Percentiles rank a stretch among this genome's conserved stretches.
These are phyloP conservation scores for Zygothrica quintamaculata DNA, from an alignment of 2,888 invertebrate species.

Conservation along the genomic window DNA sequence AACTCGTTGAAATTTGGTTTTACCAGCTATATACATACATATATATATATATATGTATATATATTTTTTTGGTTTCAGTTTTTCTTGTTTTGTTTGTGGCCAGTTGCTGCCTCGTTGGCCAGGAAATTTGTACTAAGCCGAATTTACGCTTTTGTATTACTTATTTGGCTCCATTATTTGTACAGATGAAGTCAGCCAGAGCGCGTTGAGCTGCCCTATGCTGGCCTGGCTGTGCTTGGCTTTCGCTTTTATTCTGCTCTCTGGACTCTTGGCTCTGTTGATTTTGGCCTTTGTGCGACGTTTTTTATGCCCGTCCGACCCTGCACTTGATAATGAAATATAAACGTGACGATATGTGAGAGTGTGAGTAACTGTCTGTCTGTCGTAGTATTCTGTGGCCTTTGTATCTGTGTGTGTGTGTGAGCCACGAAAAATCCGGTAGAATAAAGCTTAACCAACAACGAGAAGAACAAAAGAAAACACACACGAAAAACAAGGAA, in stretches of 20 bases:
- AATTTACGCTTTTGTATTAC: slow-evolving; percentile 76
- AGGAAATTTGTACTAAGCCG: slow-evolving; percentile 70
- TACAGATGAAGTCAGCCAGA: slow-evolving; percentile 56
- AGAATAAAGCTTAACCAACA: slow-evolving; percentile 50
- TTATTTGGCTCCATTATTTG: slow-evolving; percentile 75
- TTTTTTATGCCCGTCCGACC: slow-evolving; percentile 57
- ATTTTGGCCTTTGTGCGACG: slow-evolving; percentile 62
- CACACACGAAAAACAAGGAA: slow-evolving; percentile 30
- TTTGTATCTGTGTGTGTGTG: slow-evolving; percentile 23
- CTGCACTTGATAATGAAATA: slow-evolving; percentile 74
- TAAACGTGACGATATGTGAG: slow-evolving; percentile 61
- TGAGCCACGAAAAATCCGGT: slow-evolving; percentile 41
- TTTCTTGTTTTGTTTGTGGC: slow-evolving; percentile 12
- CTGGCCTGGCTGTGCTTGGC: slow-evolving; percentile 33
- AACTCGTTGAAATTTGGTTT: slow-evolving; percentile 49
- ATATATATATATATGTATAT: no score
- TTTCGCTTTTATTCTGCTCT: slow-evolving; percentile 46
- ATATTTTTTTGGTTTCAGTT: slow-evolving; percentile 17
- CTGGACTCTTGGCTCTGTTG: slow-evolving; percentile 43
- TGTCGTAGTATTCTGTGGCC: slow-evolving; percentile 8
- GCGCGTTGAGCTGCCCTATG: slow-evolving; percentile 43
- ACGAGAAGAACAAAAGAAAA: slow-evolving; percentile 25
- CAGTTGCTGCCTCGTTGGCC: slow-evolving; percentile 26
- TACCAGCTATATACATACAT: slow-evolving; percentile 11
- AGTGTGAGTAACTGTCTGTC: slow-evolving; percentile 21